Evolutionary conservation across 2,113 vertebrate genomes (phyloP), one percentile per base, ranked within the genome.

Genomic region (Sebastes fasciatus): DNA sequence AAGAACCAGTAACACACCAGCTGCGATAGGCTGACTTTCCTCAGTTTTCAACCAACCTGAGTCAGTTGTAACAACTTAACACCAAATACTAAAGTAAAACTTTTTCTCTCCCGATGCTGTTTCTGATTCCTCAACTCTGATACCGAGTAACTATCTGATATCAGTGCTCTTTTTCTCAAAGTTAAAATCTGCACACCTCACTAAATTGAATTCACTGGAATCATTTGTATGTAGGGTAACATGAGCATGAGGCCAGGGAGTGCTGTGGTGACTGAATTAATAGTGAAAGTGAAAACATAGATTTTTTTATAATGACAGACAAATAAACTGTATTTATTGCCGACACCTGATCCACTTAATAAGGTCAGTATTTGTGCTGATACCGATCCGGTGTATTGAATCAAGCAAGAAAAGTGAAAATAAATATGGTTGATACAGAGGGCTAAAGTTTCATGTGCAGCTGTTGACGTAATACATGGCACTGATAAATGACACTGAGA

Each of bases 401-500:
- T 34, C 34, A 34, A 34, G 34, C 34, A 34, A 34, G 34, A 34
- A 34, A 34, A 34, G 34, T 34, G 19, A 9, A 10, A 46, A 23
- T 46, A 34, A 48, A 66, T 65, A 19, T 9, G 26, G 8, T 48
- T 72, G 40, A 52, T 21, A 54, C 48, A 65, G 23, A 19, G 11
- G 34, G 48, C 61, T 76, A 14, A 14, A 62, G 58, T 40, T n/a
- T 23, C 42, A 72, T 54, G 4, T 65, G 26, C 9, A 11, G 5
- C 46, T 45, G 67, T 70, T 64, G 63, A 75, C 6, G 23, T 48
- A 46, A 58, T 13, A 19, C 42, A 57, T 43, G 74, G 75, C n/a
- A 34, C 45, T 52, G 60, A 54, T 67, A 42, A 66, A 60, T 57
- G 40, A 80, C 45, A 54, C 75, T n/a, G 60, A 72, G 76, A 51